phyloP scores from a whole-genome alignment of 2,113 vertebrate genomes.

The Stercorarius parasiticus region DNA sequence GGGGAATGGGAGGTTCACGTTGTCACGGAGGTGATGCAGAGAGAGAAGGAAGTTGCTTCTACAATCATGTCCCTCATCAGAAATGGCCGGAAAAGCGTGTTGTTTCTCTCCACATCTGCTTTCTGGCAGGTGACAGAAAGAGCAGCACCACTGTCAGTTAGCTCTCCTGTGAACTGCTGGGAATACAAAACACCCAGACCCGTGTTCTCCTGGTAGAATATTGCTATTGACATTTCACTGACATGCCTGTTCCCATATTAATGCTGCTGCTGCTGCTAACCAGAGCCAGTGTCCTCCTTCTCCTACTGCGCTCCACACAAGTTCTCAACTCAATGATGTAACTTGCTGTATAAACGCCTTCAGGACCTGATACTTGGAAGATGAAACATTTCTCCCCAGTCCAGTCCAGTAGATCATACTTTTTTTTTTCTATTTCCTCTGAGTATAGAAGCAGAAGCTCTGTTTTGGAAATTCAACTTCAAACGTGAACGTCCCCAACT shows the following conservation, averaged over 20 bases:
- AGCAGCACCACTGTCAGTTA: not conserved
- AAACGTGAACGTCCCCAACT: not conserved
- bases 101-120: not conserved
- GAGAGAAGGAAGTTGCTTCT: not conserved
- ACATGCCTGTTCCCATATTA: not conserved
- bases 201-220: not conserved
- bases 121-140: not conserved
- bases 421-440: not conserved
- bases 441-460: not conserved
- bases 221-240: not conserved
- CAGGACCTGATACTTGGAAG: not conserved
- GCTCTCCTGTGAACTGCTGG: not conserved
- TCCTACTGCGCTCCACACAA: not conserved
- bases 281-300: not conserved
- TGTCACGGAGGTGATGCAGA: fast-evolving
- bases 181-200: not conserved
- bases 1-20: not conserved
- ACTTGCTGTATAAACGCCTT: not conserved
- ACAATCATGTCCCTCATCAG: not conserved
- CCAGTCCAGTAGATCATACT: not conserved
- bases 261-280: not conserved
- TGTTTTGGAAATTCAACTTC: not conserved
- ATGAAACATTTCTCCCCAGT: not conserved
- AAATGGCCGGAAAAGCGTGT: not conserved
- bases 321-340: not conserved